Conservation (phyloP, 2,888 invertebrate species). For the Philhelius pedissequus region DNA sequence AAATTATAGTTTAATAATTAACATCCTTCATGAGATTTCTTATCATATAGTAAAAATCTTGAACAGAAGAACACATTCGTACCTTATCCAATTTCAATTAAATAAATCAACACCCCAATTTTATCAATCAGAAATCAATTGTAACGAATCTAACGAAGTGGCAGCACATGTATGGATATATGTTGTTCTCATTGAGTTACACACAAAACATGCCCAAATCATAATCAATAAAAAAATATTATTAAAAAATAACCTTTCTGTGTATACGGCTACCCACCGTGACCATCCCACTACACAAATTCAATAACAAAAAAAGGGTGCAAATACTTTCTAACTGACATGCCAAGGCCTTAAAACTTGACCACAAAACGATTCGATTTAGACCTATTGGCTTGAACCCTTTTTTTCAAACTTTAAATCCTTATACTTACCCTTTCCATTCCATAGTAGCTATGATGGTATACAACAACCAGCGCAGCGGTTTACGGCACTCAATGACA, state of each 20-base stretch:
- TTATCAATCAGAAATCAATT: neutral
- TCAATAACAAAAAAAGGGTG: slow-evolving; percentile 42
- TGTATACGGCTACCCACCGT: neutral
- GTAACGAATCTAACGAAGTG: slow-evolving; percentile 1
- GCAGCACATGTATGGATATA: neutral
- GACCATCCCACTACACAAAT: neutral
- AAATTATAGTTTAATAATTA: too few relatives aligned
- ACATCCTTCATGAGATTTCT: too few relatives aligned
- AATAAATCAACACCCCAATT: neutral
- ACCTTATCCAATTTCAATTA: too few relatives aligned
- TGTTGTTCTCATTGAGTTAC: neutral
- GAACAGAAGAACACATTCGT: too few relatives aligned
- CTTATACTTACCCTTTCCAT: slow-evolving; percentile 1
- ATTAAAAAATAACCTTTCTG: neutral
- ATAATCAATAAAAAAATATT: slow-evolving; percentile 30
- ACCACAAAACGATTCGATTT: slow-evolving; percentile 67
- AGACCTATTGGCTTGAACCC: slow-evolving; percentile 57
- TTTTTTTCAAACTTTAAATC: slow-evolving; percentile 52
- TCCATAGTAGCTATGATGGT: slow-evolving; percentile 39
- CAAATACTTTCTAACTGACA: slow-evolving; percentile 12
- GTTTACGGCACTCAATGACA: slow-evolving; percentile 67
- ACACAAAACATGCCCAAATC: neutral
- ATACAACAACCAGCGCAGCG: slow-evolving; percentile 24
- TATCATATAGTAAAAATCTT: too few relatives aligned
- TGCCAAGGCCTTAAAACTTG: slow-evolving; percentile 42